Evolutionary conservation across 2,113 vertebrate genomes (phyloP).

Genomic region (Hassar affinis): DNA sequence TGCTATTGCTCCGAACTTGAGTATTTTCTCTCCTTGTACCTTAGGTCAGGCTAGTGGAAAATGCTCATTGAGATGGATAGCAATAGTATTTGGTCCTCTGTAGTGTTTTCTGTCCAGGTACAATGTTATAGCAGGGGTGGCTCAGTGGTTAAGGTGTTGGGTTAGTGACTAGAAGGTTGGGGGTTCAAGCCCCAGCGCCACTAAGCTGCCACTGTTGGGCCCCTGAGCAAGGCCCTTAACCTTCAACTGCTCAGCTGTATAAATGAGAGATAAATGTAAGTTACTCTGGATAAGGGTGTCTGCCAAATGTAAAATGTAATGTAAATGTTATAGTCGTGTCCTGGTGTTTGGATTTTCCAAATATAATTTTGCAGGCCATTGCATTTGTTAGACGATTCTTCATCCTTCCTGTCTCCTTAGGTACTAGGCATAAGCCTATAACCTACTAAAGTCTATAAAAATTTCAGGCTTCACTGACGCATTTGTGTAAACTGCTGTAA

Average conservation of each 20-base stretch:
- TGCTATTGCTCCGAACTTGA: not conserved
- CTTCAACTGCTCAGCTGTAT: no score
- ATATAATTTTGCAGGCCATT: not conserved
- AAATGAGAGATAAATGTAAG: no score
- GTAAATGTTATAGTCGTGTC: not conserved
- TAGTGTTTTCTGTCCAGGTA: not conserved
- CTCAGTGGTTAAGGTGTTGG: no score
- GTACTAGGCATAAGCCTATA: not conserved
- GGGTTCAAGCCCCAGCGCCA: no score
- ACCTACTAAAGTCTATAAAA: not conserved
- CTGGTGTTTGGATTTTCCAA: not conserved
- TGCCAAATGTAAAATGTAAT: no score
- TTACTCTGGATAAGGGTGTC: no score
- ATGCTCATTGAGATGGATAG: not conserved
- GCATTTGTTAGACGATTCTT: not conserved
- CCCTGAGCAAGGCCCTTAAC: no score
- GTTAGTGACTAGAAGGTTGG: no score
- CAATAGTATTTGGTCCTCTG: not conserved
- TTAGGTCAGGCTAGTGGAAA: not conserved
- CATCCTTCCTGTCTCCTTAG: not conserved
- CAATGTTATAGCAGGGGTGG: not conserved
- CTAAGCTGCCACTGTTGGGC: no score
- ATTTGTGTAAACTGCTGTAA: not conserved
- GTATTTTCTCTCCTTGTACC: not conserved
- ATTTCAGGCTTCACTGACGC: conserved; percentile 1